phyloP scores from a whole-genome alignment of 2,797 vertebrate species.

The Microctenopoma steveboyesi region DNA sequence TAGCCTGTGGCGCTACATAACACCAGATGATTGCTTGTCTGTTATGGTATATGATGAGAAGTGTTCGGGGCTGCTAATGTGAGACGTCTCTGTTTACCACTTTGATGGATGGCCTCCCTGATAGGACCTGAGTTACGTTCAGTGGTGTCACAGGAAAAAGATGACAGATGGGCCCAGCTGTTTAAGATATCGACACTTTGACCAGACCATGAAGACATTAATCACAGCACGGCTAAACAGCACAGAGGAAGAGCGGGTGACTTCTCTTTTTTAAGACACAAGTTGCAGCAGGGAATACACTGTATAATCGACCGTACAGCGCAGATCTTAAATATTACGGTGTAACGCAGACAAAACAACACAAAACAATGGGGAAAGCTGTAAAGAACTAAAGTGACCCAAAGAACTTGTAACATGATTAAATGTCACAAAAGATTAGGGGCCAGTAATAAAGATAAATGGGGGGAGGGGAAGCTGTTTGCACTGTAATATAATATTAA shows the following conservation, averaged over 20 bases:
- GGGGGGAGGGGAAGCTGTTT: slow-evolving; percentile 47
- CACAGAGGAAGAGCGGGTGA: slow-evolving; percentile 64
- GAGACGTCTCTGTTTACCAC: slow-evolving; percentile 85
- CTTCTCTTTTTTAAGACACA: slow-evolving; percentile 66
- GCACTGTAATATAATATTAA: slow-evolving; percentile 75
- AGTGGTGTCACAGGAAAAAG: slow-evolving; percentile 81
- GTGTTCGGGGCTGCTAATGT: slow-evolving; percentile 80
- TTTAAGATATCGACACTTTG: slow-evolving; percentile 83
- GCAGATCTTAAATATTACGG: slow-evolving; percentile 48
- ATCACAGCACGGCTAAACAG: slow-evolving; percentile 77
- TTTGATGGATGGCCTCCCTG: slow-evolving; percentile 83
- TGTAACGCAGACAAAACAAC: slow-evolving; percentile 9
- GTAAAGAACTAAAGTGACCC: slow-evolving; percentile 39
- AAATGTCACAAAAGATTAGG: slow-evolving; percentile 73
- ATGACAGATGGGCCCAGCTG: slow-evolving; percentile 85
- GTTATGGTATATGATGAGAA: slow-evolving; percentile 83
- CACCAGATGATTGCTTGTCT: slow-evolving; percentile 83
- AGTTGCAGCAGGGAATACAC: slow-evolving; percentile 22
- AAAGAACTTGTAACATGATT: slow-evolving; percentile 70
- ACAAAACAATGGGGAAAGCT: slow-evolving; percentile 39
- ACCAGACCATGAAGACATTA: slow-evolving; percentile 81
- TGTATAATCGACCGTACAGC: slow-evolving; percentile 26
- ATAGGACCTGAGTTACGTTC: slow-evolving; percentile 80
- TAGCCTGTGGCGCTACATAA: slow-evolving; percentile 81
- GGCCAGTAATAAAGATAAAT: slow-evolving; percentile 75